These are phyloP conservation scores for Pterostichus madidus DNA, from an alignment of 2,888 invertebrate genomes.

Conservation along the genomic window DNA sequence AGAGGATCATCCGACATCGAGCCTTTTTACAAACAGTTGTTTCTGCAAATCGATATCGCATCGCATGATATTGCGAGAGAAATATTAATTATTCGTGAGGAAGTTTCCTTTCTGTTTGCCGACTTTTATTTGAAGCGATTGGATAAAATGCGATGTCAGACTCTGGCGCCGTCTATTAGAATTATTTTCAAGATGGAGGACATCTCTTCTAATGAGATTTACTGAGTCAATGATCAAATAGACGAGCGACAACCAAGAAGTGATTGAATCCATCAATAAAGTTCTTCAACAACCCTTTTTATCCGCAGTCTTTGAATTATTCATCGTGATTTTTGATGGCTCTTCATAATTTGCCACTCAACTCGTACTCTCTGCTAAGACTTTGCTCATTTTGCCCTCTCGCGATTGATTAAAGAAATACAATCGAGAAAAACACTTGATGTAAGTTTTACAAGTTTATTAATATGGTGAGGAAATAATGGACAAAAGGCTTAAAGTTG, in stretches of 20 bases:
- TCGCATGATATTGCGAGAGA: background rate
- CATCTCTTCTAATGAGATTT: conserved; percentile 25
- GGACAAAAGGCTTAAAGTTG: no score
- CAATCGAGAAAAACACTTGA: no score
- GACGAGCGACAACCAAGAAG: background rate
- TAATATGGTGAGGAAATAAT: no score
- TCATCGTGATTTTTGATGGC: conserved; percentile 28
- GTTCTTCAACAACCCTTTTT: conserved; percentile 29
- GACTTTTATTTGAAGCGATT: background rate
- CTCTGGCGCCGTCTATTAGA: background rate
- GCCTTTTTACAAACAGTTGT: background rate
- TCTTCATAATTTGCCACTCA: no score
- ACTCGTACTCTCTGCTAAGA: no score
- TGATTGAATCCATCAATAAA: conserved; percentile 29
- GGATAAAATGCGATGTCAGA: no score
- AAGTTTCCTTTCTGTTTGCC: background rate
- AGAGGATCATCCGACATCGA: background rate
- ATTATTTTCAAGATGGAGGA: conserved; percentile 35
- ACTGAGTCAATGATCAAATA: conserved; percentile 37
- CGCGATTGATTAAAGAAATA: no score
- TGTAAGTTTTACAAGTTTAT: no score
- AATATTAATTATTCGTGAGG: conserved; percentile 4
- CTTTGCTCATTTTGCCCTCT: no score
- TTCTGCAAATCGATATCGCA: background rate
- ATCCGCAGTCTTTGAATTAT: conserved; percentile 10